Conservation (phyloP, 2,113 vertebrate genomes). For the Mionectes macconnelli region DNA sequence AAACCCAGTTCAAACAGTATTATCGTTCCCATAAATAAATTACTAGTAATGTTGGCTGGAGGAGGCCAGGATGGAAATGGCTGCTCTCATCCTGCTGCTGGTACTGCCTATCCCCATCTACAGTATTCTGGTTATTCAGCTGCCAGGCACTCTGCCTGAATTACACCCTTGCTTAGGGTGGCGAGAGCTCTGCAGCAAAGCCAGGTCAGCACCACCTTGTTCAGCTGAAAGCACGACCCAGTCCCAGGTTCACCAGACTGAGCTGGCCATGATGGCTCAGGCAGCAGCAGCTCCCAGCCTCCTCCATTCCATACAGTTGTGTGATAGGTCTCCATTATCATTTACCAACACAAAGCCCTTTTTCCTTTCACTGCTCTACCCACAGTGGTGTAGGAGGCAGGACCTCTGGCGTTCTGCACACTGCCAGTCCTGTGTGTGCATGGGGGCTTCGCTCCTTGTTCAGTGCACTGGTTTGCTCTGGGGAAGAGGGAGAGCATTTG, state of each 20-base stretch:
- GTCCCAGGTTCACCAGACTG: background rate
- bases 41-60: background rate
- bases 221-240: background rate
- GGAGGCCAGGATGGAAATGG: background rate
- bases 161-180: fast-evolving
- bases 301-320: background rate
- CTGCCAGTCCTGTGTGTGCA: background rate
- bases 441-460: background rate
- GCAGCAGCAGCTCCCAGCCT: background rate
- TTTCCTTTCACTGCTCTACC: background rate
- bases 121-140: background rate
- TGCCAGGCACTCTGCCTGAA: background rate
- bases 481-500: background rate
- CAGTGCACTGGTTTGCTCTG: background rate
- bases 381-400: background rate
- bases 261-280: background rate
- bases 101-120: background rate
- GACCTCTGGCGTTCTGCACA: background rate
- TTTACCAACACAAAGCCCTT: background rate
- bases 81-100: background rate
- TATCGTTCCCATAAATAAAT: background rate
- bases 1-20: background rate
- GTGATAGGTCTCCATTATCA: background rate
- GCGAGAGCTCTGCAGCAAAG: background rate
- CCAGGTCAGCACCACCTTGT: background rate